Base-by-base conservation (phyloP, 2,888 invertebrate species). In the Drosophila villosipedis region DNA sequence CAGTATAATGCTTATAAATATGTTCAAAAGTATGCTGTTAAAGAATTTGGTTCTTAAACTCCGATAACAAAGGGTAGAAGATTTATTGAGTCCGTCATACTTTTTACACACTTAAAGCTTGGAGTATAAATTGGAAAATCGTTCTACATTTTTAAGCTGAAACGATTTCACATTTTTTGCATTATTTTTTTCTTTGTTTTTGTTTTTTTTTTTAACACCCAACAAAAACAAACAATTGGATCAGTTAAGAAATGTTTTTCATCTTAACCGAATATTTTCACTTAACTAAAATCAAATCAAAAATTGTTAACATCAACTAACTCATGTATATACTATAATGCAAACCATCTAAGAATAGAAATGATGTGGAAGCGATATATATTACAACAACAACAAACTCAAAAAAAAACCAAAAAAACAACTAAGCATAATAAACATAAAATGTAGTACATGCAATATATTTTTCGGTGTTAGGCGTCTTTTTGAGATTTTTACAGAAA, bases 391-490 rank as follows among this genome's bases (percentile, higher is more conserved):
- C 52, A 77, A 65, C 47, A 47, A 47, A 47, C 25, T 47, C 47
- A 65, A 71, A 71, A 59, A 28, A 28, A n/a, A 25, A 52, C 39
- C 67, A 78, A 57, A 70, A 70, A 69, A 59, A 71, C 60, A 78
- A 77, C 75, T 66, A 80, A 75, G 74, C 72, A 83, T 75, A 76
- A 84, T 80, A 76, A 77, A 80, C 74, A 77, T 82, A 83, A 84
- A 81, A 83, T 78, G 85, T 85, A 85, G 88, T 81, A 88, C 83
- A 88, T 85, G 85, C 88, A 85, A 92, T 90, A 92, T 93, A 92
- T 92, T 92, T 93, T 93, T 93, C 92, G 93, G 92, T 93, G 93
- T 93, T 93, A 93, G 92, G 91, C 92, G 93, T 93, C 92, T 93
- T 93, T 93, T 93, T 92, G 91, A 91, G 91, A 92, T 92, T 89